Base-by-base conservation (phyloP, 64 coral and sea anemone genomes). In the Platygyra sinensis region DNA sequence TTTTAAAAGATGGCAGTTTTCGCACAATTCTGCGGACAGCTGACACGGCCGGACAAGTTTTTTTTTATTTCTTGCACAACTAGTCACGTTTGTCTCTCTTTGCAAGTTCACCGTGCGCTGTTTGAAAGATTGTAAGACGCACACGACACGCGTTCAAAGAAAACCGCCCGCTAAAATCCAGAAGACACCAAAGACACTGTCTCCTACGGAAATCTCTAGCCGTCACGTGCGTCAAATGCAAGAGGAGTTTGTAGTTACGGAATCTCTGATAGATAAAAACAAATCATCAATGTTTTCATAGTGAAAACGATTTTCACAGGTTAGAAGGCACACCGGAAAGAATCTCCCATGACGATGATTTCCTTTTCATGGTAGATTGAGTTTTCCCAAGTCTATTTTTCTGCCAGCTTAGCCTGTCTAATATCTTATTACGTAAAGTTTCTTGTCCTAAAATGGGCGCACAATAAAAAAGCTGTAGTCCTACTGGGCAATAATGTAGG, bases 281-380 rank as follows among this genome's bases (percentile, higher is more conserved):
- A 57, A 27, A 7, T 69, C 65, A 24, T 10, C 4, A 8, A 9
- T 25, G 36, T 38, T 85, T 28, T 2, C 2, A 24, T 19, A 27
- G 62, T 0, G 62, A 29, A 85, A 85, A 50, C 22, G 38, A 72
- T 51, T 64, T 72, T 85, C 39, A 17, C 38, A 15, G 12, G 50
- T 85, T 13, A 32, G 54, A 65, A 29, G 20, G 25, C 9, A 42
- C 42, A 38, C 62, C 81, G 81, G 62, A 85, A 72, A 85, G 20
- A 12, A 83, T 67, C 80, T 62, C 61, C 80, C 80, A 67, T 15
- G 78, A 62, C 24, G 78, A 19, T 80, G 78, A 30, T 80, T 85
- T 85, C 71, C 33, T 51, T 49, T 42, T 18, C 25, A 42, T 14
- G 15, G 19, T 27, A 27, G 22, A 27, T 69, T 69, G 24, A n/a